These are phyloP conservation scores for Hucho hucho DNA, from an alignment of 2,113 vertebrate species.

Conservation along the genomic window DNA sequence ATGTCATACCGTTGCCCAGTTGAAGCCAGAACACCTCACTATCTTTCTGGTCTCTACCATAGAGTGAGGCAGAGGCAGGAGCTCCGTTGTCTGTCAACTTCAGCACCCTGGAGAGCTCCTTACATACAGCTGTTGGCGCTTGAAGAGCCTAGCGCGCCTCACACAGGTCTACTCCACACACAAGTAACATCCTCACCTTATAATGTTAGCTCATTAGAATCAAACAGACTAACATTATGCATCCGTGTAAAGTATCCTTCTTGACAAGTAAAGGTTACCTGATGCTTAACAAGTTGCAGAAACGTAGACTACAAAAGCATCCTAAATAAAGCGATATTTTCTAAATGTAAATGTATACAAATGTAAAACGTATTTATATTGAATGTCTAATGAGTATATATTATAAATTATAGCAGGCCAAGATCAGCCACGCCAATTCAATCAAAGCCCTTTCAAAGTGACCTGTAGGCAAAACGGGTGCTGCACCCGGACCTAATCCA, in stretches of 20 bases:
- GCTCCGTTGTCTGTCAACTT: conserved; percentile 53
- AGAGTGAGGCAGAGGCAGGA: conserved; percentile 27
- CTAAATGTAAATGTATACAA: no score
- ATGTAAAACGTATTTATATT: not conserved
- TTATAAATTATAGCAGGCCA: conserved; percentile 22
- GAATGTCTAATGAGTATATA: not conserved
- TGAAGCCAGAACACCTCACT: conserved; percentile 38
- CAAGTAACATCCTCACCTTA: conserved; percentile 29
- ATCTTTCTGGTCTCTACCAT: conserved; percentile 16
- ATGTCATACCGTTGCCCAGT: conserved; percentile 1
- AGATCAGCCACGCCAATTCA: conserved; percentile 57
- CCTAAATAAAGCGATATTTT: not conserved
- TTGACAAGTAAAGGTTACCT: not conserved
- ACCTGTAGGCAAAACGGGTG: conserved; percentile 64
- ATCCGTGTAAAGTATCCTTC: not conserved
- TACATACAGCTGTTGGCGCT: conserved; percentile 57
- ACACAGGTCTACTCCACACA: conserved; percentile 27
- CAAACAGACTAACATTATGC: not conserved
- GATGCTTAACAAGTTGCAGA: not conserved
- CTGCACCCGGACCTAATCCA: conserved; percentile 72
- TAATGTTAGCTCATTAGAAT: not conserved
- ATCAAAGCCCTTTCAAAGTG: conserved; percentile 71
- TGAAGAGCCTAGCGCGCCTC: conserved; percentile 21
- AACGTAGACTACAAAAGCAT: not conserved
- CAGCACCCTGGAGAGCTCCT: conserved; percentile 80